Evolutionary conservation across 2,888 invertebrate species (phyloP), one percentile per base, ranked within the genome.

Genomic region (Apeira syringaria): DNA sequence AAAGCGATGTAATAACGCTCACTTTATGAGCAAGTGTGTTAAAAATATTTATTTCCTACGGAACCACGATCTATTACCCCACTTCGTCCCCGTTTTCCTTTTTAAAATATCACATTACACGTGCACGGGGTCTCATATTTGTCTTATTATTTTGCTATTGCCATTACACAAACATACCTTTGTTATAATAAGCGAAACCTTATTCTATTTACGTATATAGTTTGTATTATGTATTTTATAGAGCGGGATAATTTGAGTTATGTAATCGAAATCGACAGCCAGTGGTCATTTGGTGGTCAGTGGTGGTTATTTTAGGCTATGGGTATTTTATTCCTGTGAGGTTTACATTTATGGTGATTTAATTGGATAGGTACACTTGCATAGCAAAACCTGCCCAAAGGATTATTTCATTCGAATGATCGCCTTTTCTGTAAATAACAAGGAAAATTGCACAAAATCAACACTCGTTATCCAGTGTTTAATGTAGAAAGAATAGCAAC

Each of bases 61-160:
- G 41, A 34, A 41, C 34, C 41, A 2, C n/a, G 7, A 7, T 7
- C n/a, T 24, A 2, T 25, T 38, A 22, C 5, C 5, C 6, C 17
- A 13, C 4, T 30, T 24, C 5, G 7, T 4, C 17, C 17, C 6
- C 5, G 9, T 5, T 26, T 22, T 22, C 24, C 66, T 69, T 76
- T 78, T 77, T 69, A 78, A 79, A 83, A 84, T 88, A 88, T 87
- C 87, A 56, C 60, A 66, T 87, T 86, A 71, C 87, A 58, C 68
- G 69, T 66, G 59, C 53, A 57, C 62, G 46, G 49, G 64, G 64
- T 55, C 67, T 74, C 75, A 64, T 73, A 47, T 72, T 76, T 70
- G 73, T 75, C 74, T 76, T 81, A 73, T 83, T 83, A 80, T 29
- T 75, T 58, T 73, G 65, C 74, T 74, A 76, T 79, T 80, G 69